A percentile compares a stretch with the other conserved stretches of the same genome.
Conservation (phyloP, 2,113 vertebrate genomes). For the Amazona vittata region DNA sequence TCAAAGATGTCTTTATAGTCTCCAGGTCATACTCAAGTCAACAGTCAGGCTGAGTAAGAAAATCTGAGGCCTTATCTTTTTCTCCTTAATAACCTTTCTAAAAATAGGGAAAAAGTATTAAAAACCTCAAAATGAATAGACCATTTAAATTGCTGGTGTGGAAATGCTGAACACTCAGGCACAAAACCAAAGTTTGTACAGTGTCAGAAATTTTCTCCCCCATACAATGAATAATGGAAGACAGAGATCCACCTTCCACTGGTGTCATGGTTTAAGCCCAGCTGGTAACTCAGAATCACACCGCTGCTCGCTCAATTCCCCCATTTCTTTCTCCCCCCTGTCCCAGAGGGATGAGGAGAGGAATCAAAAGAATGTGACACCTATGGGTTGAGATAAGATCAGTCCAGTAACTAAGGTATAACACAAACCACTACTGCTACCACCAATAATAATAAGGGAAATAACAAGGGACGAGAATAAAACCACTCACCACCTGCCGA, state of each 20-base stretch:
- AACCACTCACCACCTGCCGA: too few species aligned
- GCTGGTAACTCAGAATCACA: neutral
- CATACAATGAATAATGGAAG: neutral
- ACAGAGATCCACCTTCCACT: neutral
- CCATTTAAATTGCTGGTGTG: neutral
- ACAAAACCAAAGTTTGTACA: neutral
- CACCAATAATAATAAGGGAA: too few species aligned
- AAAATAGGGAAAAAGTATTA: neutral
- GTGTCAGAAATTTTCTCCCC: neutral
- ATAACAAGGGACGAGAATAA: too few species aligned
- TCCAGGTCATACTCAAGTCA: neutral
- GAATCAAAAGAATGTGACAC: neutral
- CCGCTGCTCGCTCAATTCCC: neutral
- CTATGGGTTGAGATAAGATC: neutral
- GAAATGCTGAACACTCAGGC: neutral
- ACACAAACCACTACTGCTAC: neutral
- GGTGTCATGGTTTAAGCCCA: neutral
- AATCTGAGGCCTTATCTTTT: neutral
- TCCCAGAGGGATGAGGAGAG: neutral
- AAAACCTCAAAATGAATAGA: neutral
- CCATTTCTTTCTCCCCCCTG: rapidly evolving
- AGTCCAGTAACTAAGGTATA: neutral
- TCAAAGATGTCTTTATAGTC: neutral
- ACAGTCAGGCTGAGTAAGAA: neutral
- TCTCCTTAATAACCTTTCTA: neutral